Evolutionary conservation across 2,888 invertebrate species (phyloP), one percentile per base, ranked within the genome.

Genomic region (Laspeyria flexula): DNA sequence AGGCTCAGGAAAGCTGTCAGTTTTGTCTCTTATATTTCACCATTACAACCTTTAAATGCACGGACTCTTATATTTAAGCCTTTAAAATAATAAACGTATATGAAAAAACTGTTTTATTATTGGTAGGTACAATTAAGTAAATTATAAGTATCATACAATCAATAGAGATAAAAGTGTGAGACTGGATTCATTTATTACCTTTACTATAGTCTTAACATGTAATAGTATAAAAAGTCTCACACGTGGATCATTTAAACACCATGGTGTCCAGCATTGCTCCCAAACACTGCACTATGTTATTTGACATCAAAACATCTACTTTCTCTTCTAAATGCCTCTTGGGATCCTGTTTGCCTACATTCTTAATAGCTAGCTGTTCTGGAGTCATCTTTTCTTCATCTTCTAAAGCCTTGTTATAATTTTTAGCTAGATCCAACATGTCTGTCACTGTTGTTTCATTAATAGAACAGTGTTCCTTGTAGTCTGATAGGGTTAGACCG

Each of bases 351-450:
- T 97, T 99, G 45, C 99, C 99, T 55, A 99, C 99, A 93, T 99
- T 99, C 88, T 99, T 99, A 78, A 99, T 99, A 13, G 99, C 99
- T 88, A 99, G 92, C 85, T 99, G 99, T 88, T 99, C 99, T 0
- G 99, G 98, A 2, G 99, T 99, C 99, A 99, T 99, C 86, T 98
- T 99, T 80, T 99, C 99, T 85, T 99, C 99, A 75, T 99, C 99
- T 89, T 99, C 99, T 55, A 99, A 92, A 5, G 99, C 97, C 93
- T 99, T 99, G 84, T 98, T 98, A 88, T 99, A 99, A 84, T 98
- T 98, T 86, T 99, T 99, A 45, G 99, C 99, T 75, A 99, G 92
- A 55, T 99, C 98, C 41, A 99, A 93, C 99, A 99, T 99, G 72
- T 98, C 97, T 53, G 97, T 95, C 1, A 99, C 98, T 38, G 98